These are phyloP conservation scores for Danaus plexippus DNA, from an alignment of 1,140 invertebrate genomes.

Conservation along the genomic window DNA sequence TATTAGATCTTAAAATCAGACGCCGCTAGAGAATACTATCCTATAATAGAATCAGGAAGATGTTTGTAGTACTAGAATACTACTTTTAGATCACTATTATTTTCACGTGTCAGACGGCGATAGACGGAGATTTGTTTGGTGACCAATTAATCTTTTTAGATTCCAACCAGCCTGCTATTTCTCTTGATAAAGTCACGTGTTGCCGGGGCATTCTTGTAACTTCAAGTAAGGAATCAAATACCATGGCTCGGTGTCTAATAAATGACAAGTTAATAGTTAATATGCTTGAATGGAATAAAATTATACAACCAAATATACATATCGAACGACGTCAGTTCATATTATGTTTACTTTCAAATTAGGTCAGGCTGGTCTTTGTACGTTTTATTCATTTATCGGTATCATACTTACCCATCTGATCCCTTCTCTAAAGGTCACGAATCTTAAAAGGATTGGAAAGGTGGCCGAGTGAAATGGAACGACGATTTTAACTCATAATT, in stretches of 20 bases:
- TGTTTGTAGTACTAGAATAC: slow-evolving; percentile 17
- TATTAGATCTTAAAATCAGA: no score
- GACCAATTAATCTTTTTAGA: slow-evolving; percentile 29
- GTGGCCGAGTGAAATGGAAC: slow-evolving; percentile 19
- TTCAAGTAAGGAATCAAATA: no score
- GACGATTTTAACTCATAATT: slow-evolving; percentile 25
- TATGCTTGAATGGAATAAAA: no score
- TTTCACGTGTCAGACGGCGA: slow-evolving; percentile 20
- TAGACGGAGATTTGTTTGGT: slow-evolving; percentile 25
- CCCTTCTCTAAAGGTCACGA: slow-evolving; percentile 24
- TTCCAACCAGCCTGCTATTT: slow-evolving; percentile 4
- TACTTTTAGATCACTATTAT: slow-evolving; percentile 18
- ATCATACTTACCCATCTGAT: slow-evolving; percentile 27
- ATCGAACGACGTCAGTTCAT: no score
- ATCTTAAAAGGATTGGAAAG: slow-evolving; percentile 24
- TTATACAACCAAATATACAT: no score
- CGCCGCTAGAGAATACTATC: slow-evolving; percentile 10
- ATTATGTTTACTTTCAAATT: slow-evolving; percentile 1
- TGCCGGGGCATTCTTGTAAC: no score
- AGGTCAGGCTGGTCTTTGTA: slow-evolving; percentile 8
- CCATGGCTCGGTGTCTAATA: no score
- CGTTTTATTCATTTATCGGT: slow-evolving; percentile 32
- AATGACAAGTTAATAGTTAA: no score
- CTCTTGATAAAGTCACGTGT: no score
- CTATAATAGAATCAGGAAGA: slow-evolving; percentile 29